Evolutionary conservation across 2,888 invertebrate genomes (phyloP).

Genomic region (Nezara viridula): DNA sequence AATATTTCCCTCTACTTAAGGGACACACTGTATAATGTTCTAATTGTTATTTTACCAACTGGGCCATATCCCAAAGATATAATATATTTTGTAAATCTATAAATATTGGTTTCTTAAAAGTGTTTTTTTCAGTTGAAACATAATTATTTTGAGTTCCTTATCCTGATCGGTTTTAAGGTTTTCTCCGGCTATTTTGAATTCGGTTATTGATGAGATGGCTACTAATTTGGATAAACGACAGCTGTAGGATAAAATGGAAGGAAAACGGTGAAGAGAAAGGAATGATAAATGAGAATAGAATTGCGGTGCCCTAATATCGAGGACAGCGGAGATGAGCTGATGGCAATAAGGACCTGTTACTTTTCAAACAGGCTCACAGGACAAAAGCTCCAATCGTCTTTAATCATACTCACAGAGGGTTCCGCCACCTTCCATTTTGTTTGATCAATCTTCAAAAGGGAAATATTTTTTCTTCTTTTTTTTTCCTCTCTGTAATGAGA

Average conservation of each 20-base stretch:
- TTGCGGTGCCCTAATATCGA: conserved; percentile 1
- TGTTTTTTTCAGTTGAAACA: too few relatives aligned
- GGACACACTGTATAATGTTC: too few relatives aligned
- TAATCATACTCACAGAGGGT: conserved; percentile 15
- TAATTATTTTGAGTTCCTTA: neutral
- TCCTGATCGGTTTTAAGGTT: neutral
- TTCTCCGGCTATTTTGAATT: neutral
- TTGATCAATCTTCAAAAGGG: conserved; percentile 35
- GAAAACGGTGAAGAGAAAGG: neutral
- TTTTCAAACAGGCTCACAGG: neutral
- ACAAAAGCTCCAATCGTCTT: conserved; percentile 41
- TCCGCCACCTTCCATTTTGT: neutral
- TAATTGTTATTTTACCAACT: too few relatives aligned
- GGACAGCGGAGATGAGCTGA: neutral
- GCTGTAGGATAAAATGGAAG: neutral
- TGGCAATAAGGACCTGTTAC: conserved; percentile 45
- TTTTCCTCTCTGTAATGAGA: neutral
- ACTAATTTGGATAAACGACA: neutral
- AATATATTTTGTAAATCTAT: too few relatives aligned
- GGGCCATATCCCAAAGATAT: too few relatives aligned
- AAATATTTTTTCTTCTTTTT: neutral
- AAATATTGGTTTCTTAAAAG: too few relatives aligned
- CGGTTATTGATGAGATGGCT: neutral
- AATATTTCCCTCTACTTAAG: too few relatives aligned
- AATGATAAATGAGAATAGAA: conserved; percentile 27